Evolutionary conservation across 2,797 vertebrate genomes (phyloP), one percentile per base, ranked within the genome.

Genomic region (Coreius guichenoti): DNA sequence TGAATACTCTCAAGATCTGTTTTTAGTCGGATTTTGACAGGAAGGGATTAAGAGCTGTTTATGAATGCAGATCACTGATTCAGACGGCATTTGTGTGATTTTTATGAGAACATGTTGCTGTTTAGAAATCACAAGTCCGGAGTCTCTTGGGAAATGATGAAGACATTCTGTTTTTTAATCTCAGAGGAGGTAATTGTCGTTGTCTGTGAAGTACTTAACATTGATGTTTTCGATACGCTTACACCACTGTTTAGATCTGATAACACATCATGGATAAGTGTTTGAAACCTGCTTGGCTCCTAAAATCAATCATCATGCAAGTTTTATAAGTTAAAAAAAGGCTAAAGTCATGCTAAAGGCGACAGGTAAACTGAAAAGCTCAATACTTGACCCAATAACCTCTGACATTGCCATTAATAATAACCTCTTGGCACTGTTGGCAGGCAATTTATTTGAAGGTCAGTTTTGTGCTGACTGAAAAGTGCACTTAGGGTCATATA

Each of bases 1-100:
- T 84, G 51, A 84, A 77, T 68, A 23, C 36, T 78, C 49, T 19
- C 74, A 78, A 58, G 82, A 84, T 78, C 65, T 69, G 75, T 43
- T 84, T 84, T 70, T 85, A 72, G 65, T 54, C 5, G 1, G 54
- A 69, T 47, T 72, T 69, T 70, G 83, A 84, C 83, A 79, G 72
- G 45, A 79, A 68, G 39, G 54, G 83, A 85, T 85, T 80, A 85
- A 63, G 67, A 72, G 76, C 36, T 79, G 67, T 51, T 58, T 61
- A 63, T 58, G 51, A 70, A 85, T 72, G 68, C 67, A 72, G 74
- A 78, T 68, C 82, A 58, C 51, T 6, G 7, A 45, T 73, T 72
- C 80, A 72, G 36, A 26, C n/a, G 9, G 58, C n/a, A 21, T 79
- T 49, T 80, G 67, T 70, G 39, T 79, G 83, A 80, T 80, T 80